Conservation (phyloP, 2,888 invertebrate genomes). For the Pammene fasciana region DNA sequence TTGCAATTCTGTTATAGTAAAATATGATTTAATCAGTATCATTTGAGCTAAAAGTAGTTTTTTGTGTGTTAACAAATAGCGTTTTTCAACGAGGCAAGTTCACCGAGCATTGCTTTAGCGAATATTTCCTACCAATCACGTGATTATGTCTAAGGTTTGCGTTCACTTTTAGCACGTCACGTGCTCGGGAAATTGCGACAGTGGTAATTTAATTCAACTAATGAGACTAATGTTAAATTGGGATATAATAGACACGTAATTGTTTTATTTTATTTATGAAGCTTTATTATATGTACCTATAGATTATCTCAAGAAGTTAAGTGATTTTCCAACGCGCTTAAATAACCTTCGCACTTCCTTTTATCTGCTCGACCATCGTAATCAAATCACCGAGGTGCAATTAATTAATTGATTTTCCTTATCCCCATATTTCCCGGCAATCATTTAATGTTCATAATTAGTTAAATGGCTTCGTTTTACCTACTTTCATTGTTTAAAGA, state of each 20-base stretch:
- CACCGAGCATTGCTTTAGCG: no score
- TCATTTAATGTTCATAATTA: constrained; percentile 1
- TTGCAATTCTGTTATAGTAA: no score
- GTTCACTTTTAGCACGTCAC: constrained; percentile 3
- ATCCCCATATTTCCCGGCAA: not conserved
- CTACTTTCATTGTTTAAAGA: constrained; percentile 22
- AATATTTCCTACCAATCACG: no score
- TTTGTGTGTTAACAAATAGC: not conserved
- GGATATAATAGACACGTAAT: no score
- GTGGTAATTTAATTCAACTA: no score
- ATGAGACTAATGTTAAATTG: no score
- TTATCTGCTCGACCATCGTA: no score
- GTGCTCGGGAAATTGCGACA: not conserved
- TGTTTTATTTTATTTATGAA: no score
- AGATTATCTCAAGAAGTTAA: not conserved
- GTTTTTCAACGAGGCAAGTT: not conserved
- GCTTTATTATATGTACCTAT: no score
- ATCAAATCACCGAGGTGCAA: not conserved
- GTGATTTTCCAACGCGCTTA: no score
- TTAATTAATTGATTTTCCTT: not conserved
- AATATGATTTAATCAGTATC: not conserved
- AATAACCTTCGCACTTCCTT: no score
- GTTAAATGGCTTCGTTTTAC: constrained; percentile 4
- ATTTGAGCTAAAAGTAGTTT: no score
- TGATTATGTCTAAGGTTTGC: not conserved